Evolutionary conservation across 2,113 vertebrate genomes (phyloP).

Genomic region (Pterophyllum scalare): DNA sequence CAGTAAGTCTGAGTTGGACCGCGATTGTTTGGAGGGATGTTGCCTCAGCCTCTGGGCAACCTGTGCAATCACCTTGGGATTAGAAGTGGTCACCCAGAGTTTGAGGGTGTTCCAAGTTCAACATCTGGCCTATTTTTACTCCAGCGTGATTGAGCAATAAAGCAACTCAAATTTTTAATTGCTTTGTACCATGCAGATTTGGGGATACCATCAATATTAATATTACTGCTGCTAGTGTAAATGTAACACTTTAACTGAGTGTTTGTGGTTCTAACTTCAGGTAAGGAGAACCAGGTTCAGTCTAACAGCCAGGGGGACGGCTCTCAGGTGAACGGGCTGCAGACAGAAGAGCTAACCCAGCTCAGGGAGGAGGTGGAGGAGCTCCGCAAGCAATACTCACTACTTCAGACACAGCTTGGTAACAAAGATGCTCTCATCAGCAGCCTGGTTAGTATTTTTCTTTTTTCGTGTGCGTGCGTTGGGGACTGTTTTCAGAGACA

Average conservation of each 20-base stretch:
- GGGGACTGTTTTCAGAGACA: background rate
- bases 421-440: slow-evolving; percentile 88
- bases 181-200: background rate
- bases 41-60: background rate
- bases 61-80: background rate
- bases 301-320: slow-evolving; percentile 78
- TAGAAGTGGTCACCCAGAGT: background rate
- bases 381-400: slow-evolving; percentile 83
- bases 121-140: background rate
- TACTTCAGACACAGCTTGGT: slow-evolving; percentile 85
- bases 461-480: background rate
- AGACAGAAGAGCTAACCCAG: slow-evolving; percentile 87
- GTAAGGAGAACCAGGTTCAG: slow-evolving; percentile 85
- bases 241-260: background rate
- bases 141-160: background rate
- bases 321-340: slow-evolving; percentile 90
- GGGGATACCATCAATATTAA: background rate
- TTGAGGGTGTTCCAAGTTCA: too few species aligned
- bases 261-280: slow-evolving; percentile 35
- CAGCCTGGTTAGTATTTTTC: slow-evolving; percentile 81
- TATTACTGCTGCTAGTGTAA: background rate
- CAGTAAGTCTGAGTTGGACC: background rate
- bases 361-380: slow-evolving; percentile 89
- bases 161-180: background rate
- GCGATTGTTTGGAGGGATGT: background rate